These are phyloP conservation scores for Zaprionus lineosus DNA, from an alignment of 2,888 invertebrate genomes.

Conservation along the genomic window DNA sequence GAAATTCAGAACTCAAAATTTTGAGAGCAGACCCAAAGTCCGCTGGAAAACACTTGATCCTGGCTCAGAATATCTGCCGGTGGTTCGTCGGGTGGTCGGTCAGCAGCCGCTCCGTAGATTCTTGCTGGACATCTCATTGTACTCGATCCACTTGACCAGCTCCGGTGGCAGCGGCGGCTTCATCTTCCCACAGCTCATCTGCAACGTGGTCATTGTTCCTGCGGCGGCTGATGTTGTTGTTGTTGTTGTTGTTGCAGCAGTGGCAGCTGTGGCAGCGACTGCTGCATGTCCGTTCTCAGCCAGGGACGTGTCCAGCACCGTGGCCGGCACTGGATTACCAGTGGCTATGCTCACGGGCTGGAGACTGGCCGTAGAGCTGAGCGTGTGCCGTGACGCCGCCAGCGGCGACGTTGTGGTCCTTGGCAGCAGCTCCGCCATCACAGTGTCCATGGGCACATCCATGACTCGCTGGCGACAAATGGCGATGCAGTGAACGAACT, in stretches of 20 bases:
- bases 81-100: constrained; percentile 35
- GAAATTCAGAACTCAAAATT: neutral
- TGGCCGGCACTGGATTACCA: constrained; percentile 19
- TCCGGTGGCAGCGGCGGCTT: constrained; percentile 87
- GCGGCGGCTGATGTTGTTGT: constrained; percentile 13
- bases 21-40: neutral
- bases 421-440: constrained; percentile 83
- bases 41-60: neutral
- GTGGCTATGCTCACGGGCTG: constrained; percentile 50
- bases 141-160: constrained; percentile 88
- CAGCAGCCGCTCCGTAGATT: constrained; percentile 84
- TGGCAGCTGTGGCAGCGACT: constrained; percentile 5
- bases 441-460: constrained; percentile 84
- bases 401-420: constrained; percentile 60
- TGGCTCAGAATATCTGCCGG: too few relatives aligned
- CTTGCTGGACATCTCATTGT: constrained; percentile 88
- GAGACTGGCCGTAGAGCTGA: constrained; percentile 69
- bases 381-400: constrained; percentile 62
- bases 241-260: neutral
- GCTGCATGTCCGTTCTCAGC: constrained; percentile 75
- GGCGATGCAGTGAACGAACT: constrained; percentile 86
- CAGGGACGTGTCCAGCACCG: constrained; percentile 33
- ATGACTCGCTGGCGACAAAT: constrained; percentile 84
- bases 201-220: neutral
- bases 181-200: constrained; percentile 61